Conservation (phyloP, 2,888 invertebrate species). For the Apodemia zela region DNA sequence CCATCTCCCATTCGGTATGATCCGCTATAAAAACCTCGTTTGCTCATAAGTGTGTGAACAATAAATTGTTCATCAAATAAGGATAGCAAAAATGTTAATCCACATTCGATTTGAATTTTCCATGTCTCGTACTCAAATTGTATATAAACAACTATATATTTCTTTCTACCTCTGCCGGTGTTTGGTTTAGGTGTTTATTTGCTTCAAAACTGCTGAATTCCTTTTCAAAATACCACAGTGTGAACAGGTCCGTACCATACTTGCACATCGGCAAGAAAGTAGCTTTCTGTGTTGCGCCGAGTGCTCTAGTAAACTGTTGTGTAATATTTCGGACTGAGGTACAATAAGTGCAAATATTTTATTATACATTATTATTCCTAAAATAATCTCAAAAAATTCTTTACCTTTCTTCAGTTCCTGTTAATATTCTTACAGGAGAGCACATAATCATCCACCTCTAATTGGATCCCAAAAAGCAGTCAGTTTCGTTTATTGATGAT, state of each 20-base stretch:
- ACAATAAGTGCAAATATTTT: slow-evolving; percentile 37
- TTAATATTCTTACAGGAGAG: too few relatives aligned
- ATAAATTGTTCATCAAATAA: too few relatives aligned
- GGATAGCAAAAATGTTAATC: neutral
- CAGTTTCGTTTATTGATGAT: too few relatives aligned
- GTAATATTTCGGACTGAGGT: slow-evolving; percentile 43
- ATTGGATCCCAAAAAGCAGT: too few relatives aligned
- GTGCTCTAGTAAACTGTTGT: slow-evolving; percentile 72
- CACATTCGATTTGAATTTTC: slow-evolving; percentile 7
- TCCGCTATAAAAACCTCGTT: too few relatives aligned
- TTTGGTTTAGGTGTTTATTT: slow-evolving; percentile 51
- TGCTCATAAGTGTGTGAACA: too few relatives aligned
- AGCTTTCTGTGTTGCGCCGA: slow-evolving; percentile 63
- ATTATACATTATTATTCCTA: too few relatives aligned
- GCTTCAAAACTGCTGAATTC: slow-evolving; percentile 20
- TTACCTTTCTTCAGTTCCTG: too few relatives aligned
- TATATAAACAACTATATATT: slow-evolving; percentile 35
- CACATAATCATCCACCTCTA: too few relatives aligned
- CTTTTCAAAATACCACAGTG: neutral
- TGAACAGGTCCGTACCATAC: neutral
- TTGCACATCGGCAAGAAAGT: slow-evolving; percentile 58
- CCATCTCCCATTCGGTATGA: too few relatives aligned
- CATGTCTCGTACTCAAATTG: slow-evolving; percentile 24
- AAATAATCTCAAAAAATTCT: too few relatives aligned
- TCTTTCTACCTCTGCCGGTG: slow-evolving; percentile 74